A percentile compares a stretch with the other conserved stretches of the same genome.
These are phyloP conservation scores for Ophiodon elongatus DNA, from an alignment of 2,113 vertebrate genomes.

Conservation along the genomic window DNA sequence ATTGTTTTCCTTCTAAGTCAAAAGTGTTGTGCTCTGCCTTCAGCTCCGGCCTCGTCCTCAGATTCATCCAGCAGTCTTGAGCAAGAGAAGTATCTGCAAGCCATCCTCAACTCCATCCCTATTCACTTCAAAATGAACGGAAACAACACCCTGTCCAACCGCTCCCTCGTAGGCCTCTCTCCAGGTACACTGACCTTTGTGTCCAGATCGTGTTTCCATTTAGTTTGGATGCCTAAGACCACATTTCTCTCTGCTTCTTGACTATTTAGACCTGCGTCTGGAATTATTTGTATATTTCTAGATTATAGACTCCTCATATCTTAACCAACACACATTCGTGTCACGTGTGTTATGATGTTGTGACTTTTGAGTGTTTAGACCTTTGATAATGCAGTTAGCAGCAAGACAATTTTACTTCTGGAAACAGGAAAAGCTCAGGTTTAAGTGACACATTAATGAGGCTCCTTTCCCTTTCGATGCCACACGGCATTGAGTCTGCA, in stretches of 20 bases:
- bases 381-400: not conserved
- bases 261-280: not conserved
- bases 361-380: not conserved
- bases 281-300: not conserved
- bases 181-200: slow-evolving; percentile 87
- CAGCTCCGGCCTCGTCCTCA: slow-evolving; percentile 87
- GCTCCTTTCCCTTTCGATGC: not conserved
- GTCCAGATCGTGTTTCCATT: not conserved
- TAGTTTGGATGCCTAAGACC: not conserved
- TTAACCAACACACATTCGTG: not conserved
- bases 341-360: not conserved
- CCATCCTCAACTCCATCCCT: slow-evolving; percentile 93
- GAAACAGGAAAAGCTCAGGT: not conserved
- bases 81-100: slow-evolving; percentile 97
- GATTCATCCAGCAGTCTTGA: slow-evolving; percentile 98
- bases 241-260: not conserved
- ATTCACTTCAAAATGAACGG: slow-evolving; percentile 91
- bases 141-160: slow-evolving; percentile 89
- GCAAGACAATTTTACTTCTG: not conserved
- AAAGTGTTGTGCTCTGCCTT: slow-evolving; percentile 8
- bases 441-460: not conserved
- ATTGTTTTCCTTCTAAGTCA: slow-evolving; percentile 9
- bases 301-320: not conserved
- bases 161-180: slow-evolving; percentile 91
- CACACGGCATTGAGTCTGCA: not conserved